Evolutionary conservation across 2,888 invertebrate species (phyloP).

Genomic region (Hydrotaea cyrtoneurina): DNA sequence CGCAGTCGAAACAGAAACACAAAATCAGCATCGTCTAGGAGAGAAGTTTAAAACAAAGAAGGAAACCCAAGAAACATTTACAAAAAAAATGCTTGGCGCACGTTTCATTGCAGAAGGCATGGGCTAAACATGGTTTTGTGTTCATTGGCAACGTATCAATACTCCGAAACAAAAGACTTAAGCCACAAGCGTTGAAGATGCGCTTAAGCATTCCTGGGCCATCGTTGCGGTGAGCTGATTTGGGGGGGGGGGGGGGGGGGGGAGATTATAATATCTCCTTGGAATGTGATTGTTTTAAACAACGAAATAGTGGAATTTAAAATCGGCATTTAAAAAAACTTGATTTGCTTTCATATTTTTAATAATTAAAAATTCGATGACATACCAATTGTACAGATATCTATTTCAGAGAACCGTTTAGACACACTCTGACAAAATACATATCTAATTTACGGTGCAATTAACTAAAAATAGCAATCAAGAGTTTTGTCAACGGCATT

Average conservation of each 20-base stretch:
- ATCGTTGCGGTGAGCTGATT: no score
- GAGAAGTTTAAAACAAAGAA: background rate
- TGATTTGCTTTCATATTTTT: background rate
- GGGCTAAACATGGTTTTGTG: slow-evolving; percentile 17
- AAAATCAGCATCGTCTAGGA: background rate
- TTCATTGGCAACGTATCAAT: background rate
- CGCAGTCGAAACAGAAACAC: background rate
- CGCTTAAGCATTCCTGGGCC: no score
- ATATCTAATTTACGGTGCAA: background rate
- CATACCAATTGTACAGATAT: background rate
- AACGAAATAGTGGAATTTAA: background rate
- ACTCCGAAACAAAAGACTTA: background rate
- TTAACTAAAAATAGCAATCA: background rate
- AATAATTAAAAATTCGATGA: no score
- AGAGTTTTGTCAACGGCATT: background rate
- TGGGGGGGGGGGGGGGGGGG: no score
- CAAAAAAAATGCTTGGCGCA: background rate
- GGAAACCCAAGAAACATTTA: background rate
- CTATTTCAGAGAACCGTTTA: background rate
- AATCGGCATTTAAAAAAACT: slow-evolving; percentile 7
- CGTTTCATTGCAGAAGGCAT: slow-evolving; percentile 27
- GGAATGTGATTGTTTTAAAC: background rate
- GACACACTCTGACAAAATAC: background rate
- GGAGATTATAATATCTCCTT: no score
- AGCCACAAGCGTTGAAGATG: background rate